Conservation (phyloP, 2,888 invertebrate genomes). For the Nephrotoma appendiculata region DNA sequence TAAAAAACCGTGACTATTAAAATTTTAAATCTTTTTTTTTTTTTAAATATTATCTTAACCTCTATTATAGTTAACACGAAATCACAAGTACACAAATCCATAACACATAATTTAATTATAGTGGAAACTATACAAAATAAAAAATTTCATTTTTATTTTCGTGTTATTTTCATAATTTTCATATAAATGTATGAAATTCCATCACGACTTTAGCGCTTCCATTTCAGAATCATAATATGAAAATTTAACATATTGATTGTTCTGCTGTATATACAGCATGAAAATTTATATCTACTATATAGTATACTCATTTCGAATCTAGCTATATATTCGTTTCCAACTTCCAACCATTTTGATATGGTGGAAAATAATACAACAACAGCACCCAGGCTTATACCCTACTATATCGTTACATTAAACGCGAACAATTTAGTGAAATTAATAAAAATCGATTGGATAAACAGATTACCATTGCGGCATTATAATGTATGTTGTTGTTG, state of each 20-base stretch:
- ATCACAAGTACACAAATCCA: neutral
- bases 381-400: neutral
- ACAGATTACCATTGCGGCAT: neutral
- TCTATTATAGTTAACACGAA: neutral
- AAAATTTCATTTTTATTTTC: neutral
- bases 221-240: neutral
- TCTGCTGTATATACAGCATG: neutral
- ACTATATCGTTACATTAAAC: neutral
- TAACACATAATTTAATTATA: neutral
- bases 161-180: neutral
- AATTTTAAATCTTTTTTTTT: neutral
- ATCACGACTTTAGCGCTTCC: neutral
- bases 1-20: neutral
- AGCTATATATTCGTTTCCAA: neutral
- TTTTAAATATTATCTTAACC: neutral
- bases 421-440: neutral
- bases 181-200: neutral
- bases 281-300: neutral
- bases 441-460: neutral
- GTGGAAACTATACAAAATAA: neutral
- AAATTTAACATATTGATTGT: neutral
- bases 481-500: neutral
- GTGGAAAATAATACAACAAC: neutral
- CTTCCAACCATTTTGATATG: neutral
- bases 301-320: neutral